Evolutionary conservation across 2,113 vertebrate species (phyloP).

Genomic region (Cebidichthys violaceus): DNA sequence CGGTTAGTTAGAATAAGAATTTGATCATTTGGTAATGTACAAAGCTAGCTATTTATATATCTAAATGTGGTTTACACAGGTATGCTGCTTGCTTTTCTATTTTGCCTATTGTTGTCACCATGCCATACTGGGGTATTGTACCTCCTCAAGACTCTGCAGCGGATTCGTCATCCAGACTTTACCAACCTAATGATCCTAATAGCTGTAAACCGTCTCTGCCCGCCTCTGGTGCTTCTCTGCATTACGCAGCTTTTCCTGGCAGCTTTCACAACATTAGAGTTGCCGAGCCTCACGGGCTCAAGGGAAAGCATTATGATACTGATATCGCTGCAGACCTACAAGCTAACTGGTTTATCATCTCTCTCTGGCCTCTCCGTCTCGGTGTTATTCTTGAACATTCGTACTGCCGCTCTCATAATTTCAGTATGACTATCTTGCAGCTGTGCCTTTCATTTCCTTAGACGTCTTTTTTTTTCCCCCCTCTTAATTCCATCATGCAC

Average conservation of each 20-base stretch:
- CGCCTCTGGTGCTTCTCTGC: conserved; percentile 1
- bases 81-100: too few species aligned
- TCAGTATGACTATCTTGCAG: not conserved
- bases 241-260: conserved; percentile 9
- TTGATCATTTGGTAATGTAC: too few species aligned
- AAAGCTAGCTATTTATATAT: too few species aligned
- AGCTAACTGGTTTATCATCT: conserved; percentile 3
- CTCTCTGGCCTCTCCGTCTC: not conserved
- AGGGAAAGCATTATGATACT: conserved; percentile 14
- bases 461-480: not conserved
- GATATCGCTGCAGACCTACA: conserved; percentile 12
- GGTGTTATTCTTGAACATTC: not conserved
- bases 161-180: not conserved
- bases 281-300: not conserved
- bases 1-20: too few species aligned
- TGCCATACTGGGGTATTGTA: not conserved
- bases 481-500: not conserved
- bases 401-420: not conserved
- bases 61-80: not conserved
- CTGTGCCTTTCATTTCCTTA: conserved; percentile 19
- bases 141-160: not conserved
- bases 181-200: conserved; percentile 11
- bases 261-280: conserved; percentile 15
- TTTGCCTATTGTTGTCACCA: not conserved
- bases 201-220: not conserved